Evolutionary conservation across 2,113 vertebrate genomes (phyloP), one percentile per base, ranked within the genome.

Genomic region (Dolichallabes microphthalmus): DNA sequence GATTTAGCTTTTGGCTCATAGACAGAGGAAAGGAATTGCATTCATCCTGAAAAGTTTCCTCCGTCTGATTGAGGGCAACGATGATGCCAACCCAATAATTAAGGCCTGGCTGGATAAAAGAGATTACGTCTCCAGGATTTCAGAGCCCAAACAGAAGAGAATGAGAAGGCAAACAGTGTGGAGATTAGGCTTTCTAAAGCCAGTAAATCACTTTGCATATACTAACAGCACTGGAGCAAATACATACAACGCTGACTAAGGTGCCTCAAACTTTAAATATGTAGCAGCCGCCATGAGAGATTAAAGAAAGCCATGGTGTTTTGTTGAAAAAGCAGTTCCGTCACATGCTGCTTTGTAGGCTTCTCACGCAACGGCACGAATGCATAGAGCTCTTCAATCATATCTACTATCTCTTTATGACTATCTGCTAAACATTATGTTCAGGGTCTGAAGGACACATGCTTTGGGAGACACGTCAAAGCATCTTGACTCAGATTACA

Each of bases 401-500:
- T 87, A 87, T 89, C 88, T 87, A 20, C 60, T 45, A 83, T 86
- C 82, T 89, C 83, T 81, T 75, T 76, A 74, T 17, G 58, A 53
- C 30, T 77, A 85, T 52, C 82, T 86, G 69, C 66, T 79, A 71
- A 58, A 78, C 27, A 22, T 80, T 88, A 74, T 35, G 82, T 64
- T 83, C 83, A 85, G 14, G 39, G 75, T 75, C 66, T 66, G 32
- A 57, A 75, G 58, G 35, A n/a, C 82, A 63, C 27, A 76, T 25
- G 77, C 75, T 74, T 71, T 81, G 13, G 68, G 74, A 64, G 81
- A 86, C 76, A 88, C 78, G 80, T 88, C 86, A 86, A 74, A 82
- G 55, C 68, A 83, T 58, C 78, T n/a, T 27, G 79, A 76, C 79
- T 91, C 88, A 88, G 89, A 88, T 91, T 90, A 84, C 88, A 82